Conservation (phyloP, 2,888 invertebrate species). For the Corbicula japonica region DNA sequence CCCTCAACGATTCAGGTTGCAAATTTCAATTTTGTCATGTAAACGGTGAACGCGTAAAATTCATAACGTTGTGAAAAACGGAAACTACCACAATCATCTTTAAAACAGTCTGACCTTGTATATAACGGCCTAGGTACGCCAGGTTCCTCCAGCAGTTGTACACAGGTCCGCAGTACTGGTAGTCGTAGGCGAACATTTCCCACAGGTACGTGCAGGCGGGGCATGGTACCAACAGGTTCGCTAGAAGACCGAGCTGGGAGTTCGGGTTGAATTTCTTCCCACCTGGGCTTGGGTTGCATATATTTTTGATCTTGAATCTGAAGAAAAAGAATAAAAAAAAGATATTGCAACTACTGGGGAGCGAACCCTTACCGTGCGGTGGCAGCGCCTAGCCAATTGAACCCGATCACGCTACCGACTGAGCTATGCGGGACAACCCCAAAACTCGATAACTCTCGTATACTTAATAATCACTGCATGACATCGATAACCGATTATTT, state of each 20-base stretch:
- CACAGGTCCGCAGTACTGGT: conserved; percentile 66
- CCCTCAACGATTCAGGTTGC: no score
- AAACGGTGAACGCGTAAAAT: background rate
- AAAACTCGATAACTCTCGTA: no score
- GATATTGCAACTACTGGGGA: no score
- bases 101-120: conserved; percentile 54
- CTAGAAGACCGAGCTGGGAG: conserved; percentile 56
- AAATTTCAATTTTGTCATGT: no score
- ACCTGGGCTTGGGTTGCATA: conserved; percentile 22
- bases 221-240: conserved; percentile 42
- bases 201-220: conserved; percentile 67
- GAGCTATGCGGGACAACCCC: no score
- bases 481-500: no score
- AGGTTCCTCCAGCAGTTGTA: conserved; percentile 62
- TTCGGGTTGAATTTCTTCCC: conserved; percentile 54
- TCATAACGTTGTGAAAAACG: background rate
- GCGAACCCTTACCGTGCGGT: no score
- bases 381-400: no score
- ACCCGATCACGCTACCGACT: no score
- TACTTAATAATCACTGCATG: no score
- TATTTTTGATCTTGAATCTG: conserved; percentile 52
- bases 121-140: conserved; percentile 36
- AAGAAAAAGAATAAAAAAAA: conserved; percentile 7
- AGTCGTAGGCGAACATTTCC: conserved; percentile 70
- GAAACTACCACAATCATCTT: no score